Evolutionary conservation across 2,888 invertebrate genomes (phyloP).

Genomic region (Cheilosia grossa): DNA sequence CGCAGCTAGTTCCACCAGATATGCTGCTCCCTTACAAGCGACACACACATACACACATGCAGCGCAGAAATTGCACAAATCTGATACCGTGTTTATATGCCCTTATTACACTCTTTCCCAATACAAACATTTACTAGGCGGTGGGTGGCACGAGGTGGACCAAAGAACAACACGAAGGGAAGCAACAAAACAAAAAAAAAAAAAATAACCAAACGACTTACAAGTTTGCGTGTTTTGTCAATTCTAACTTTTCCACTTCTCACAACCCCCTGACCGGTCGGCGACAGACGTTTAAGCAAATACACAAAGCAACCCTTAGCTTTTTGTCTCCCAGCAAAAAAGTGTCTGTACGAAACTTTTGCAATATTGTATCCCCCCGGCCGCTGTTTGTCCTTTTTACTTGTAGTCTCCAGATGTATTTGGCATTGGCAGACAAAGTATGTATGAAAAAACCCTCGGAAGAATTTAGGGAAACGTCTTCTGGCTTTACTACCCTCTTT

Average conservation of each 20-base stretch:
- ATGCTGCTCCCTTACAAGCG: conserved; percentile 21
- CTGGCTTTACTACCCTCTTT: conserved; percentile 28
- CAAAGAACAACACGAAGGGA: conserved; percentile 10
- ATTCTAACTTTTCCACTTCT: conserved; percentile 74
- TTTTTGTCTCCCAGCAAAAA: conserved; percentile 37
- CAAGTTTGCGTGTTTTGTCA: conserved; percentile 74
- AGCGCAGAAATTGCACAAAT: conserved; percentile 57
- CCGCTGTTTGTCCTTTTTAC: conserved; percentile 20
- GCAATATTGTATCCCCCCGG: conserved; percentile 67
- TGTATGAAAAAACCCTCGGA: neutral
- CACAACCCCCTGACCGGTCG: conserved; percentile 16
- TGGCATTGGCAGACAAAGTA: conserved; percentile 17
- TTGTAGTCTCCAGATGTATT: conserved; percentile 35
- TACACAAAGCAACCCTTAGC: conserved; percentile 70
- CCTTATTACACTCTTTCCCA: conserved; percentile 21
- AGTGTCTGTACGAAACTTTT: conserved; percentile 63
- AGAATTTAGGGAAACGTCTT: conserved; percentile 4
- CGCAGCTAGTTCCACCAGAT: conserved; percentile 30
- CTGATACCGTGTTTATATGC: conserved; percentile 43
- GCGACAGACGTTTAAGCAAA: conserved; percentile 68
- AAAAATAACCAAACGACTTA: conserved; percentile 48
- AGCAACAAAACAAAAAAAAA: neutral
- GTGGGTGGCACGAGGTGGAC: neutral
- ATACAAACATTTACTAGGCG: conserved; percentile 45
- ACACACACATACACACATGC: conserved; percentile 34